phyloP scores from a whole-genome alignment of 2,797 vertebrate species.

The Tinamus major region DNA sequence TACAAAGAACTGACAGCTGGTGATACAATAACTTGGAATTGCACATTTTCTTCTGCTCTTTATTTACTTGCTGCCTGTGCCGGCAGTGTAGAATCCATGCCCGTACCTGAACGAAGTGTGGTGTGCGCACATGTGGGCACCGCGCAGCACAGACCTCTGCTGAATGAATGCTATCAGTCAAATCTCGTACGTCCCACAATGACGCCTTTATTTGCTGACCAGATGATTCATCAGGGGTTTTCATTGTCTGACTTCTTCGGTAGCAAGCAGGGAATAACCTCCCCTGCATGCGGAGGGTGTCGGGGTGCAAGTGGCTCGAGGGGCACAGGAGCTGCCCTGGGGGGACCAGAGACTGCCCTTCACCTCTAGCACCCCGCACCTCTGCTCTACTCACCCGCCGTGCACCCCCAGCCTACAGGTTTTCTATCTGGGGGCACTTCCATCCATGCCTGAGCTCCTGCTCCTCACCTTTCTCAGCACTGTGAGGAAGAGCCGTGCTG shows the following conservation, averaged over 20 bases:
- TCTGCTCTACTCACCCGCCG: accelerated
- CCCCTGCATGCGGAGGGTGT: not conserved
- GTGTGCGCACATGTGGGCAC: not conserved
- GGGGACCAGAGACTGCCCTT: not conserved
- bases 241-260: accelerated
- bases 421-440: not conserved
- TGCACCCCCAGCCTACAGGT: too few species aligned
- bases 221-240: not conserved
- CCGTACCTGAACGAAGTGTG: accelerated
- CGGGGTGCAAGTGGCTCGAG: too few species aligned
- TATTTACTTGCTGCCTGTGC: not conserved
- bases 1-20: conserved; percentile 65
- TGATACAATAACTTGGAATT: not conserved
- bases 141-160: not conserved
- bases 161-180: not conserved
- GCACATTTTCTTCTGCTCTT: not conserved
- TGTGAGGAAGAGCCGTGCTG: too few species aligned
- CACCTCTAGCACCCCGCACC: not conserved
- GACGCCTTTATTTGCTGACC: not conserved
- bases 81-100: not conserved
- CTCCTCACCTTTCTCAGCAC: not conserved
- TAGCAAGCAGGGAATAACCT: not conserved
- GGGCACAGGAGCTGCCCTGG: too few species aligned
- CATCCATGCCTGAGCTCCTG: not conserved
- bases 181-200: not conserved